Evolutionary conservation across 2,888 invertebrate species (phyloP), one percentile per base, ranked within the genome.

Genomic region (Heliconius hortense): DNA sequence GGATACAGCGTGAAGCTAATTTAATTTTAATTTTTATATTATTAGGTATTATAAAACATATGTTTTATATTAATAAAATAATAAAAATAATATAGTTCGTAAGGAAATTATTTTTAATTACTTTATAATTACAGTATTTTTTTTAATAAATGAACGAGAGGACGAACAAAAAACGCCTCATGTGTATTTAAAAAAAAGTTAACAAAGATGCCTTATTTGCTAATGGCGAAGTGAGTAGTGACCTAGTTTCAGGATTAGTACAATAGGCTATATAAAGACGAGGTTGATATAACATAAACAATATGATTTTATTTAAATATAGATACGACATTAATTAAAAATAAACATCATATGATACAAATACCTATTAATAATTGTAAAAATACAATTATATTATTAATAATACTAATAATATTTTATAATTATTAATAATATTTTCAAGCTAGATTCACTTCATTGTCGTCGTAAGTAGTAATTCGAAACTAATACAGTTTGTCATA

Each of bases 201-300:
- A 60, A 60, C 59, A 56, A 56, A 43, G 24, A 71, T 43, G 39
- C 26, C 59, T 60, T 71, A 60, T 60, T 71, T 60, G 10, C 60
- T 71, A 71, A 60, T 39, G 39, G 26, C 39, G 21, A 24, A 10
- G 39, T 62, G 64, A 56, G 31, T 68, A 53, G 53, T 69, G 71
- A 71, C 71, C 71, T 71, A 71, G 26, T 71, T 71, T 43, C 60
- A 70, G 39, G 71, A 60, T 71, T 60, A 35, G 39, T 35, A 71
- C 71, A 60, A 39, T 39, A 26, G 18, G 53, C 53, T 68, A 71
- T 59, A 71, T 24, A 24, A 31, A 60, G 70, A 60, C 35, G 24
- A 71, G 71, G 60, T 24, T 60, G 21, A 39, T 69, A n/a, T 31
- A 69, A 53, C 53, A 31, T 31, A 31, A 69, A 69, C 53, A 69